Conservation (phyloP, 1,140 invertebrate species). For the Heliconius hermathena region DNA sequence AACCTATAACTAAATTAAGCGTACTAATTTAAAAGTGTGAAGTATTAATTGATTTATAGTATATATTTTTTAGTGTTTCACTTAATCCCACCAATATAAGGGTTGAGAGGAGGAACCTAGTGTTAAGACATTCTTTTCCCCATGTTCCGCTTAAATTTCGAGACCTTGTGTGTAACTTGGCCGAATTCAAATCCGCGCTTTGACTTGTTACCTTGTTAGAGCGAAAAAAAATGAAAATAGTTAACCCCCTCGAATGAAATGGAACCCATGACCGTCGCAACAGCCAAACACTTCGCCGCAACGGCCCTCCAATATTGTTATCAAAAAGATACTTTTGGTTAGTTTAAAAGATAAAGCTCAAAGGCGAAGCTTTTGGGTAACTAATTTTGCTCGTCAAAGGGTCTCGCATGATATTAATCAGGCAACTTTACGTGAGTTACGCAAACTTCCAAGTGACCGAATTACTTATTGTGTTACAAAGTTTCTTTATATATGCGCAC, state of each 20-base stretch:
- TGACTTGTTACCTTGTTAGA: not conserved
- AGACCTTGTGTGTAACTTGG: not conserved
- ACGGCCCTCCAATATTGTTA: not conserved
- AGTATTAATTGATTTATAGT: not conserved
- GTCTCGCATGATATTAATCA: constrained; percentile 30
- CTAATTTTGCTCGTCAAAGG: constrained; percentile 31
- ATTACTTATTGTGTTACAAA: not conserved
- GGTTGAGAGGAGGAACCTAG: not conserved
- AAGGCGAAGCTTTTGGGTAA: constrained; percentile 23
- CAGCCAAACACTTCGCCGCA: not conserved
- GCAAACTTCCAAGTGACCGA: constrained; percentile 16
- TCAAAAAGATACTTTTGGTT: not conserved
- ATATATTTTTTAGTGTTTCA: not conserved
- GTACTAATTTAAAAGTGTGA: not conserved
- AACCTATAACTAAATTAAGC: not conserved
- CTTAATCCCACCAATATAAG: not conserved
- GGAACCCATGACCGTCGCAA: not conserved
- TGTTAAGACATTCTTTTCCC: not conserved
- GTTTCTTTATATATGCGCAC: not conserved
- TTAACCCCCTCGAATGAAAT: not conserved
- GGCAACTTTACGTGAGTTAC: constrained; percentile 9
- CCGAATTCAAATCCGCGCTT: not conserved
- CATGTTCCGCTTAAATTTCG: not conserved
- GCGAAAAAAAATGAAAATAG: not conserved
- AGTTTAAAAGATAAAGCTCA: constrained; percentile 17